Evolutionary conservation across 2,888 invertebrate genomes (phyloP).

Genomic region (Agrotis segetum): DNA sequence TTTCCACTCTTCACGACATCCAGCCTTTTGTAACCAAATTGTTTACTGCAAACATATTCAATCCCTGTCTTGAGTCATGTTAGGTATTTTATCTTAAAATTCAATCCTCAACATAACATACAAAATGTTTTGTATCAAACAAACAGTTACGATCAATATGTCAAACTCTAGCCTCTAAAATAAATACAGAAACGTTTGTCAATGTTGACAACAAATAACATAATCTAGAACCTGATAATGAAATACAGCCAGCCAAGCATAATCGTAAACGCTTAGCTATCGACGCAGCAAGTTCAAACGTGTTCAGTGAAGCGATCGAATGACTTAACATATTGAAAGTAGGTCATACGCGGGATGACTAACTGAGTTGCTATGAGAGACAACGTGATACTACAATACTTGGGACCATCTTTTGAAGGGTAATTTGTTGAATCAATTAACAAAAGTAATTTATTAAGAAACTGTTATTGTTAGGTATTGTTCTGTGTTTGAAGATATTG

Average conservation of each 20-base stretch:
- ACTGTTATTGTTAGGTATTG: not conserved
- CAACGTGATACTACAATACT: constrained; percentile 34
- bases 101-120: not conserved
- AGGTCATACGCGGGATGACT: constrained; percentile 75
- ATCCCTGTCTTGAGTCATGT: not conserved
- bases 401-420: constrained; percentile 35
- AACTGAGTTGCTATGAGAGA: constrained; percentile 60
- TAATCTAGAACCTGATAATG: constrained; percentile 10
- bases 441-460: constrained; percentile 2
- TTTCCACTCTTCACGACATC: too few species aligned
- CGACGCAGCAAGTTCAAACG: constrained; percentile 69
- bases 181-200: too few species aligned
- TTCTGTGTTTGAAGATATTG: not conserved
- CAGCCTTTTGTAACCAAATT: too few species aligned
- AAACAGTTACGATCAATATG: not conserved
- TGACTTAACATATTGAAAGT: constrained; percentile 70
- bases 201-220: not conserved
- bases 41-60: too few species aligned
- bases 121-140: not conserved
- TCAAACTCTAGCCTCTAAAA: not conserved
- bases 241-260: constrained; percentile 30
- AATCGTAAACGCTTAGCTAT: constrained; percentile 43
- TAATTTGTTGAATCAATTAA: constrained; percentile 42
- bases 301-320: constrained; percentile 64
- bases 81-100: not conserved